Evolutionary conservation across 2,797 vertebrate genomes (phyloP).

Genomic region (Tadarida brasiliensis): DNA sequence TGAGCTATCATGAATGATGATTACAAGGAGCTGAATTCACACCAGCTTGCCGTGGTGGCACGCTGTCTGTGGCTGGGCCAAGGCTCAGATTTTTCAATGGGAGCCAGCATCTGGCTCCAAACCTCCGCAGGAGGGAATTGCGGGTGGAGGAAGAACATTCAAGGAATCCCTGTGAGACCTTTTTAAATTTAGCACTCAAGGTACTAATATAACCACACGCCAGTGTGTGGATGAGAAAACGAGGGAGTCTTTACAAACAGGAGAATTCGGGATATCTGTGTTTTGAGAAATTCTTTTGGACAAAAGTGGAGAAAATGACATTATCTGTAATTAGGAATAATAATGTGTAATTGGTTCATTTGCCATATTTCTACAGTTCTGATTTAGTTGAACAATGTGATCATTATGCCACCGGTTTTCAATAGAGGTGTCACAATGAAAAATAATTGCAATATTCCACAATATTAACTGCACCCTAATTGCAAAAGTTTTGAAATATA

Average conservation of each 20-base stretch:
- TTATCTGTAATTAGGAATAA: conserved; percentile 93
- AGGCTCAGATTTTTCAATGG: conserved; percentile 61
- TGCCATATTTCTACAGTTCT: conserved; percentile 92
- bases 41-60: not conserved
- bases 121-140: conserved; percentile 18
- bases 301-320: conserved; percentile 90
- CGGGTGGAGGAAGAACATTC: not conserved
- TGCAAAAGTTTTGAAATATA: conserved; percentile 94
- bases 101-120: conserved; percentile 59
- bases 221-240: conserved; percentile 41
- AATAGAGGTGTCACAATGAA: conserved; percentile 93
- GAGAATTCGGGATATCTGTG: conserved; percentile 82
- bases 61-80: not conserved
- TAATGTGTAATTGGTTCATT: conserved; percentile 92
- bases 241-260: conserved; percentile 63
- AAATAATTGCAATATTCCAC: conserved; percentile 94
- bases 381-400: conserved; percentile 92
- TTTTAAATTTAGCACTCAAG: conserved; percentile 66
- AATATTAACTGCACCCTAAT: conserved; percentile 94
- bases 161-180: conserved; percentile 39
- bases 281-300: conserved; percentile 89
- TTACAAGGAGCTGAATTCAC: not conserved
- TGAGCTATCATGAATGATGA: conserved; percentile 29
- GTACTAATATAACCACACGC: conserved; percentile 53
- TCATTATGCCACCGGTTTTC: conserved; percentile 92